phyloP scores from a whole-genome alignment of 2,797 vertebrate genomes.

The Erpetoichthys calabaricus region DNA sequence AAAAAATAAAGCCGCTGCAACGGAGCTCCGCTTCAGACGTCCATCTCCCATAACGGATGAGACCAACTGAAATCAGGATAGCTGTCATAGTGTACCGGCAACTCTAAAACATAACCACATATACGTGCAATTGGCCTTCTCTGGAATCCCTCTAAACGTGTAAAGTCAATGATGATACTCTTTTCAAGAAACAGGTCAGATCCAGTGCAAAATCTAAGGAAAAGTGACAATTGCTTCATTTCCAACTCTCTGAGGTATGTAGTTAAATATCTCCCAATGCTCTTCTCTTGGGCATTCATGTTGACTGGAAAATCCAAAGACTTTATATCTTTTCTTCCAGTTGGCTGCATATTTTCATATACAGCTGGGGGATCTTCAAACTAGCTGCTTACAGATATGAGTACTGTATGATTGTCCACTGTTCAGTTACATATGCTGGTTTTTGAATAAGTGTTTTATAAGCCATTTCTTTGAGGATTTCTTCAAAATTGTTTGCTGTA shows the following conservation, averaged over 20 bases:
- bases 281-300: constrained; percentile 13
- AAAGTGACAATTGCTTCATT: constrained; percentile 8
- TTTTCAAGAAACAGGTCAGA: constrained; percentile 15
- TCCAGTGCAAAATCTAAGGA: constrained; percentile 18
- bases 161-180: constrained; percentile 13
- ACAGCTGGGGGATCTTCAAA: constrained; percentile 7
- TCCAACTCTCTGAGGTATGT: constrained; percentile 9
- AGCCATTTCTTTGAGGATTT: constrained; percentile 13
- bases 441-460: constrained; percentile 19
- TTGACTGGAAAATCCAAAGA: constrained; percentile 8
- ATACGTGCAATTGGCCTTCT: constrained; percentile 11
- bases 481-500: constrained; percentile 10
- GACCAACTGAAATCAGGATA: constrained; percentile 12
- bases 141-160: constrained; percentile 12
- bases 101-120: constrained; percentile 16
- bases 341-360: constrained; percentile 14
- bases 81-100: constrained; percentile 11
- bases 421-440: constrained; percentile 16
- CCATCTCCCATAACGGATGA: too few species aligned
- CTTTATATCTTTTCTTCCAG: constrained; percentile 6
- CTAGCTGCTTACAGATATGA: neutral
- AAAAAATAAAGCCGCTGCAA: too few species aligned
- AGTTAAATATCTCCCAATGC: constrained; percentile 13
- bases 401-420: constrained; percentile 14
- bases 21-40: too few species aligned